phyloP scores from a whole-genome alignment of 1,140 invertebrate species.

The Bursaphelenchus mucronatus region DNA sequence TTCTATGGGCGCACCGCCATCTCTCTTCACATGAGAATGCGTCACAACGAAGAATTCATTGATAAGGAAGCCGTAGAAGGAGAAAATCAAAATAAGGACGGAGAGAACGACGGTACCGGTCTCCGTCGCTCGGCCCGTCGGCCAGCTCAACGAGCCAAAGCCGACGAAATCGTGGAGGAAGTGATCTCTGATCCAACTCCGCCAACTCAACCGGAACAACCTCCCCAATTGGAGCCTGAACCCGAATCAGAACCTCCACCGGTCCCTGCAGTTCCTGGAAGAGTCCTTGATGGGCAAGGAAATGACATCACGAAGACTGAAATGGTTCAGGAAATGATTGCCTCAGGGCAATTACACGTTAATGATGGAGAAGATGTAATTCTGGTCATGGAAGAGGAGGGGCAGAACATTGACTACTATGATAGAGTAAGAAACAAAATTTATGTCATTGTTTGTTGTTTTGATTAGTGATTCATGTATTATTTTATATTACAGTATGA shows the following conservation, averaged over 20 bases:
- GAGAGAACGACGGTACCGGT: not conserved
- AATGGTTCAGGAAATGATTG: constrained; percentile 16
- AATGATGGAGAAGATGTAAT: constrained; percentile 18
- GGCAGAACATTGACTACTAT: no score
- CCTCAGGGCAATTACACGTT: constrained; percentile 6
- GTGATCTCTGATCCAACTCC: no score
- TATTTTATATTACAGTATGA: no score
- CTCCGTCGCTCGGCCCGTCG: no score
- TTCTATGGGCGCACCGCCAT: constrained; percentile 16
- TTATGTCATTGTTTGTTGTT: no score
- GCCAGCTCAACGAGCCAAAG: no score
- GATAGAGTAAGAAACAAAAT: no score
- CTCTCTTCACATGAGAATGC: constrained; percentile 18
- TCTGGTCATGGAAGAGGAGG: constrained; percentile 4
- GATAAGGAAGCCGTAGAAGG: not conserved
- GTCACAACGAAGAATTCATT: constrained; percentile 5
- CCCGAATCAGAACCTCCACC: no score
- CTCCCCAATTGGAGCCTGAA: constrained; percentile 10
- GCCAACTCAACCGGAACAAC: not conserved
- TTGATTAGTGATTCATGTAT: no score
- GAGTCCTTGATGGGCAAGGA: constrained; percentile 13
- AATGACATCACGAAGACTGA: constrained; percentile 20
- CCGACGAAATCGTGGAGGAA: no score
- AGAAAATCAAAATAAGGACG: constrained; percentile 7
- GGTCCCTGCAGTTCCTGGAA: not conserved